A percentile compares a stretch with the other conserved stretches of the same genome.
phyloP scores from a whole-genome alignment of 2,113 vertebrate genomes.

The Gavialis gangeticus region DNA sequence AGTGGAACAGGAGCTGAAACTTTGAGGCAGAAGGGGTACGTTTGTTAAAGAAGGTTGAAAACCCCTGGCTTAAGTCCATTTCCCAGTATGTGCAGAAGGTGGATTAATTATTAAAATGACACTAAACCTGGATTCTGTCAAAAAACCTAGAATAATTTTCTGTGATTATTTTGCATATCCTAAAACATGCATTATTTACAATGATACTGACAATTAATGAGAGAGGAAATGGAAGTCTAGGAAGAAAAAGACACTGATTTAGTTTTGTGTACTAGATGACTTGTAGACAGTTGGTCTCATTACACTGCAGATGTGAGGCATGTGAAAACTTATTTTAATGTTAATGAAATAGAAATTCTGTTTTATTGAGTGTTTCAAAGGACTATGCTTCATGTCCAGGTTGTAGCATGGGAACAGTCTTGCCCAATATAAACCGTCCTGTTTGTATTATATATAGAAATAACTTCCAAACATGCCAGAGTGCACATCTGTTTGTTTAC shows the following conservation, averaged over 20 bases:
- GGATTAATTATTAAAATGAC: no score
- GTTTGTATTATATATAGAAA: background rate
- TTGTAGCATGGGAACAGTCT: constrained; percentile 2
- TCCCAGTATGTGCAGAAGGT: no score
- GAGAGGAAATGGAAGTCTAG: background rate
- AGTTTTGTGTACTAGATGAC: background rate
- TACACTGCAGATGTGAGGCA: background rate
- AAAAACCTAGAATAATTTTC: background rate
- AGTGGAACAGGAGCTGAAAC: no score
- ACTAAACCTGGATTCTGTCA: background rate
- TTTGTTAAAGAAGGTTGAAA: no score
- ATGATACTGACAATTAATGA: background rate
- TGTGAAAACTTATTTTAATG: background rate
- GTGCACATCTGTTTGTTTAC: constrained; percentile 17
- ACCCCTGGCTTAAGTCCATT: no score
- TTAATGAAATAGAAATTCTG: background rate
- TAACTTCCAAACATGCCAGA: background rate
- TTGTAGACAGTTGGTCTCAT: background rate
- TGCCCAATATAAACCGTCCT: background rate
- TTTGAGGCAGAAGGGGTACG: no score
- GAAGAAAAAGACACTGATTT: background rate
- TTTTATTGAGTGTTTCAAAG: constrained; percentile 6
- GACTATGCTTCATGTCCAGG: background rate
- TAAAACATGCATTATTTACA: background rate
- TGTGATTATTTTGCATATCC: background rate